phyloP scores from a whole-genome alignment of 2,113 vertebrate species.

The Phrynosoma platyrhinos region DNA sequence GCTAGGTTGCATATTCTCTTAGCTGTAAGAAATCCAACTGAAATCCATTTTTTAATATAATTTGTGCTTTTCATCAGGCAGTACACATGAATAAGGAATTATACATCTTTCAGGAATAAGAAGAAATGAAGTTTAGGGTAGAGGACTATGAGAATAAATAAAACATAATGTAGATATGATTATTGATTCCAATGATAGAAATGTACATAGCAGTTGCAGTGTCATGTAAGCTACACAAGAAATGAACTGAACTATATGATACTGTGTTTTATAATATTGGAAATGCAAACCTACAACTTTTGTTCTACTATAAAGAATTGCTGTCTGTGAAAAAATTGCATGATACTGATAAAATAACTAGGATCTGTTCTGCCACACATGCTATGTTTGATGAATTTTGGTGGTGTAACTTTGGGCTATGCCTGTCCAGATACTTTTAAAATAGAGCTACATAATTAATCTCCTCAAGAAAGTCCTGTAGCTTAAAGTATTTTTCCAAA shows the following conservation, averaged over 20 bases:
- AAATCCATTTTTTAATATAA: slow-evolving; percentile 56
- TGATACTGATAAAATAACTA: too few species aligned
- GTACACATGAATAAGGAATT: slow-evolving; percentile 70
- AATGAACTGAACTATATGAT: background rate
- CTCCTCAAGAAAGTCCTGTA: too few species aligned
- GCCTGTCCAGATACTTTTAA: too few species aligned
- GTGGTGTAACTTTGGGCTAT: too few species aligned
- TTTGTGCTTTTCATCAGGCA: slow-evolving; percentile 72
- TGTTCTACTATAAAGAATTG: background rate
- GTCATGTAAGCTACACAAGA: background rate
- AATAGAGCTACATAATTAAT: too few species aligned
- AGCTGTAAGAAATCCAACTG: slow-evolving; percentile 50
- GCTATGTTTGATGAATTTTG: too few species aligned
- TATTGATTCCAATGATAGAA: slow-evolving; percentile 40
- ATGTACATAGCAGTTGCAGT: slow-evolving; percentile 15
- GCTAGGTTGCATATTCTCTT: slow-evolving; percentile 50
- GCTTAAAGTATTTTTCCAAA: too few species aligned
- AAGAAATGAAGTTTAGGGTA: slow-evolving; percentile 68
- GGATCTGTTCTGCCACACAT: too few species aligned
- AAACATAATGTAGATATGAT: slow-evolving; percentile 62
- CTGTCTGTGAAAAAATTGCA: too few species aligned
- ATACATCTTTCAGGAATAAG: slow-evolving; percentile 71
- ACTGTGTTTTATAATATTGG: background rate
- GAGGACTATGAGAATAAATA: slow-evolving; percentile 64
- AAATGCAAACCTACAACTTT: background rate